Base-by-base conservation (phyloP, 2,113 vertebrate genomes). In the Aspiorhynchus laticeps region DNA sequence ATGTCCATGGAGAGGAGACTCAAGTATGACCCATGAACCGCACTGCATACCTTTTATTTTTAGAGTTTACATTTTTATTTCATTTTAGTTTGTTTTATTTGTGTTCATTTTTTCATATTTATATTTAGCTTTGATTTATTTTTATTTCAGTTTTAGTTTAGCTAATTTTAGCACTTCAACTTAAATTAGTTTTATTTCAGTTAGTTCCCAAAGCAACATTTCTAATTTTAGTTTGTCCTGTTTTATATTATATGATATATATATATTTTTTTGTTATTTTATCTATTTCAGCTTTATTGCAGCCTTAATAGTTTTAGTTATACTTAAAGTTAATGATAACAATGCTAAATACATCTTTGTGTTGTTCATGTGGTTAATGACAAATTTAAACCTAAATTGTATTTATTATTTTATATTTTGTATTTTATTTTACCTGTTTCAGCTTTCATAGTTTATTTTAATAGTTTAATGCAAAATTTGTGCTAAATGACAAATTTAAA, bases 1-100 rank as follows among this genome's bases (percentile, higher is more conserved):
- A 95, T 97, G 95, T 99, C 98, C 15, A 97, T 99, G 97, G 98
- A 99, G 88, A 96, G 98, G 78, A 96, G 97, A 87, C 95, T 98
- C 87, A 98, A 95, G 98, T 99, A 93, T 95, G 95, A 69, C 33
- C 43, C 0, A 3, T 56, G 6, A 9, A 15, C 21, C 33, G n/a
- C 24, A 51, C 14, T 1, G 14, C 48, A 15, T 21, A 51, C 51
- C 51, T 53, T 53, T 56, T 21, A 21, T 15, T 65, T 65, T 15
- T 28, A 59, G 2, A n/a, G 17, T 21, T 21, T 10, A 1, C 2
- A 15, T 28, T 31, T 28, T 6, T 4, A 26, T 63, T 61, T 10
- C 11, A 4, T 61, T 63, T 63, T 4, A 26, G 4, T 63, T 26
- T 48, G 46, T 5, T 56, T 21, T 19, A 7, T 65, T 61, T 28